These are phyloP conservation scores for Tichodroma muraria DNA, from an alignment of 2,113 vertebrate species.

Conservation along the genomic window DNA sequence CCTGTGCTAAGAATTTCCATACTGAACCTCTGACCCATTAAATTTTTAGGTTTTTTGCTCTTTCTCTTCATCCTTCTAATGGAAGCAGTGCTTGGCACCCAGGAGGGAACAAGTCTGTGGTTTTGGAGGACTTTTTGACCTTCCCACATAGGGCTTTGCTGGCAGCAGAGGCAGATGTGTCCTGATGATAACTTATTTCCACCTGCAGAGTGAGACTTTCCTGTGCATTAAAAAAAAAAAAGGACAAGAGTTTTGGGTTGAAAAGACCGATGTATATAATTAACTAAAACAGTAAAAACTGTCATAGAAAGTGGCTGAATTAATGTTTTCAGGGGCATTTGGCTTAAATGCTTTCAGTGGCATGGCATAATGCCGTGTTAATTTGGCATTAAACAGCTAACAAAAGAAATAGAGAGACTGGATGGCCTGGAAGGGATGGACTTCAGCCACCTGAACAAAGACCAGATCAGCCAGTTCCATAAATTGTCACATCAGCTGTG, in stretches of 20 bases:
- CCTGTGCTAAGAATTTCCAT: background rate
- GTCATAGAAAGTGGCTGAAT: background rate
- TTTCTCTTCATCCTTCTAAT: background rate
- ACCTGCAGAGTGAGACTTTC: background rate
- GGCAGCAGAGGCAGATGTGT: background rate
- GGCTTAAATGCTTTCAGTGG: no score
- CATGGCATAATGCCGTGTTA: no score
- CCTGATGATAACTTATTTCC: background rate
- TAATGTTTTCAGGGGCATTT: background rate
- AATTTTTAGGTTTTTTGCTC: background rate
- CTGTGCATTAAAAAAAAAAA: background rate
- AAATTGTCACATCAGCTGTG: background rate
- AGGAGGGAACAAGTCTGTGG: background rate
- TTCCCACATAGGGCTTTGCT: background rate
- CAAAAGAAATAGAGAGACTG: background rate
- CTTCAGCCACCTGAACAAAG: background rate
- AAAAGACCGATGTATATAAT: background rate
- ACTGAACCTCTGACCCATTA: background rate
- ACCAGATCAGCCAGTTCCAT: background rate
- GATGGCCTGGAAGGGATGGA: background rate
- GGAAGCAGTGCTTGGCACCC: background rate
- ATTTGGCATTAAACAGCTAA: background rate
- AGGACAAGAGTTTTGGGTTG: background rate
- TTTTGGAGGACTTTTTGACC: background rate
- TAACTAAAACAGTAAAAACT: background rate